These are phyloP conservation scores for Drosophila littoralis DNA, from an alignment of 1,140 invertebrate genomes.

Conservation along the genomic window DNA sequence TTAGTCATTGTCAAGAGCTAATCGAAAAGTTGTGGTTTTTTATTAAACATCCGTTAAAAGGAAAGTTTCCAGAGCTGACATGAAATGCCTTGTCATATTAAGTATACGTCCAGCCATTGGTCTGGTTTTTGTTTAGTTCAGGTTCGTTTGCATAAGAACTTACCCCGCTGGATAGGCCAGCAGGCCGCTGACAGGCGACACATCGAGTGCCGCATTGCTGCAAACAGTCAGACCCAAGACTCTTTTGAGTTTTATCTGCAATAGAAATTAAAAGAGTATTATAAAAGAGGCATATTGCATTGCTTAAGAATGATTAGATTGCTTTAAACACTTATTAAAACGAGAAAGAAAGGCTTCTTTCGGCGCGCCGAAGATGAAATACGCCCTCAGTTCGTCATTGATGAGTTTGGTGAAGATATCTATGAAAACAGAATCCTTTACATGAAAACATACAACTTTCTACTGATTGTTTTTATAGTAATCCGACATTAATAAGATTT, in stretches of 20 bases:
- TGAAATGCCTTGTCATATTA: not conserved
- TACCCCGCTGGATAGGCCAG: conserved; percentile 98
- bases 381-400: too few relatives aligned
- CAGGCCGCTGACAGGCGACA: conserved; percentile 92
- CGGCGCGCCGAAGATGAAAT: too few relatives aligned
- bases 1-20: not conserved
- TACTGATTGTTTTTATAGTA: too few relatives aligned
- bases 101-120: too few relatives aligned
- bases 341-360: too few relatives aligned
- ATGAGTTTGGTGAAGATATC: too few relatives aligned
- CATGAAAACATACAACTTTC: too few relatives aligned
- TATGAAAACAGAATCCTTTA: too few relatives aligned
- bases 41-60: not conserved
- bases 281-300: conserved; percentile 50
- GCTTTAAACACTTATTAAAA: too few relatives aligned
- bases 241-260: conserved; percentile 95
- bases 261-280: conserved; percentile 40
- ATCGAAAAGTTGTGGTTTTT: not conserved
- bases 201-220: conserved; percentile 95
- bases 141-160: conserved; percentile 84
- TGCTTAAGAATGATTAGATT: too few relatives aligned
- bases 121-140: not conserved
- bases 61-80: not conserved
- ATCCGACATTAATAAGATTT: too few relatives aligned
- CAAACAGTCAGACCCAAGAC: conserved; percentile 96